Conservation (phyloP, 2,888 invertebrate genomes). For the Scaptomyza tumidula region DNA sequence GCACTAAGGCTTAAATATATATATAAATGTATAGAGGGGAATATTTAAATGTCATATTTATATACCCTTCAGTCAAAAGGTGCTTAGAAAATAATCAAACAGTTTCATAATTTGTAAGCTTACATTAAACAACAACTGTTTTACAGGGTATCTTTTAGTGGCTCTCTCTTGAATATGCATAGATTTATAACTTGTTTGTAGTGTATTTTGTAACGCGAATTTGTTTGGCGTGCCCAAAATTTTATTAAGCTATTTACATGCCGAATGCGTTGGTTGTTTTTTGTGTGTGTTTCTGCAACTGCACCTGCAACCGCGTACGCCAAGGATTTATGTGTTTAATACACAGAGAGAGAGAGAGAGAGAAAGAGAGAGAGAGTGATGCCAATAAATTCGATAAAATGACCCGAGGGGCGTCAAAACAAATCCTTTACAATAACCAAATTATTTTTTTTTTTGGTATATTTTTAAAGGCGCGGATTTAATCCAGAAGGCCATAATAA, state of each 20-base stretch:
- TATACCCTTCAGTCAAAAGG: conserved; percentile 9
- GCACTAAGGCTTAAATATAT: conserved; percentile 34
- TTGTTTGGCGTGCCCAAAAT: conserved; percentile 55
- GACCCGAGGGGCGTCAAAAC: conserved; percentile 40
- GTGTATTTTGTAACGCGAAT: conserved; percentile 32
- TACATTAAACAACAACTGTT: neutral
- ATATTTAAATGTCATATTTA: neutral
- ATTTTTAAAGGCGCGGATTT: conserved; percentile 45
- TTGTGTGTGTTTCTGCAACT: conserved; percentile 39
- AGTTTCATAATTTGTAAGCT: neutral
- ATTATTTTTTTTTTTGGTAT: too few relatives aligned
- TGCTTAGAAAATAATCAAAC: neutral
- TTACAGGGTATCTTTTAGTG: conserved; percentile 3
- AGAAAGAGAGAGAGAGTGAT: conserved; percentile 21
- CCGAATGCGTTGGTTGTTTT: conserved; percentile 13
- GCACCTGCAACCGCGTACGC: conserved; percentile 63
- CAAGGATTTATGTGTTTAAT: conserved; percentile 70
- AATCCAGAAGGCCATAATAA: conserved; percentile 79
- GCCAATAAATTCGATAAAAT: conserved; percentile 76
- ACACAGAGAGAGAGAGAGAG: conserved; percentile 34
- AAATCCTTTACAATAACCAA: conserved; percentile 22
- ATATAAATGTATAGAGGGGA: conserved; percentile 1
- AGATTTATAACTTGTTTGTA: neutral
- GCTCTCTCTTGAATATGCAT: neutral
- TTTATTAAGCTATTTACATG: conserved; percentile 75